Percentiles rank a stretch among this genome's conserved stretches.
phyloP scores from a whole-genome alignment of 2,888 invertebrate species.

The Aromia moschata region DNA sequence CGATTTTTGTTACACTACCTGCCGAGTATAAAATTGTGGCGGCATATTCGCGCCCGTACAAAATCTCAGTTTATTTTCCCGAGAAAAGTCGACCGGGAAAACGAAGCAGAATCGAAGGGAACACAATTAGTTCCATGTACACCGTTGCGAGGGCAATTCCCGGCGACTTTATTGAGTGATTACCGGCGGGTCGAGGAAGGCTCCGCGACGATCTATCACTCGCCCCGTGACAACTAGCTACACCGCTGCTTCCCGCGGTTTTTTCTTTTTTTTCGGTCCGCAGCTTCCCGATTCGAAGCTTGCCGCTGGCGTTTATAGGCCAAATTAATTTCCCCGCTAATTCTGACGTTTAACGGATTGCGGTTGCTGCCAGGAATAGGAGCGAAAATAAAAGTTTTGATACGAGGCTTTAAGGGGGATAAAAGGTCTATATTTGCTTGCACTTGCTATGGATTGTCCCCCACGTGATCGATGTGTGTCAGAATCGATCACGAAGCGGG shows the following conservation, averaged over 20 bases:
- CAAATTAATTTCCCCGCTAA: slow-evolving; percentile 14
- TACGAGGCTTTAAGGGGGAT: too few species aligned
- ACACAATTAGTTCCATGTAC: slow-evolving; percentile 3
- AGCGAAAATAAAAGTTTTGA: too few species aligned
- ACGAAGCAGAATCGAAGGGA: neutral
- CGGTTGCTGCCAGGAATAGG: too few species aligned
- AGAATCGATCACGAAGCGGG: too few species aligned
- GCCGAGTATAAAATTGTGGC: neutral
- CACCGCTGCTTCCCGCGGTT: slow-evolving; percentile 5
- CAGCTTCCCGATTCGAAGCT: slow-evolving; percentile 5
- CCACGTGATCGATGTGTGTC: too few species aligned
- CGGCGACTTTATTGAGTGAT: slow-evolving; percentile 13
- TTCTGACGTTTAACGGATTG: slow-evolving; percentile 13
- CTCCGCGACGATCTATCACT: slow-evolving; percentile 10
- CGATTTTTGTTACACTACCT: neutral
- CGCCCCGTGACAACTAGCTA: slow-evolving; percentile 11
- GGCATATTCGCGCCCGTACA: neutral
- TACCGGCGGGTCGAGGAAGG: slow-evolving; percentile 8
- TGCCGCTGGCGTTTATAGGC: slow-evolving; percentile 14
- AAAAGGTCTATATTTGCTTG: too few species aligned
- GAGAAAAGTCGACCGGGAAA: neutral
- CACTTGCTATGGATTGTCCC: too few species aligned
- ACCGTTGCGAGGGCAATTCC: neutral
- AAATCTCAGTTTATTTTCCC: too few species aligned
- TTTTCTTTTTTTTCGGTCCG: too few species aligned